A percentile compares a stretch with the other conserved stretches of the same genome.
phyloP scores from a whole-genome alignment of 2,888 invertebrate species.

The Scelioninae gen. 1 region DNA sequence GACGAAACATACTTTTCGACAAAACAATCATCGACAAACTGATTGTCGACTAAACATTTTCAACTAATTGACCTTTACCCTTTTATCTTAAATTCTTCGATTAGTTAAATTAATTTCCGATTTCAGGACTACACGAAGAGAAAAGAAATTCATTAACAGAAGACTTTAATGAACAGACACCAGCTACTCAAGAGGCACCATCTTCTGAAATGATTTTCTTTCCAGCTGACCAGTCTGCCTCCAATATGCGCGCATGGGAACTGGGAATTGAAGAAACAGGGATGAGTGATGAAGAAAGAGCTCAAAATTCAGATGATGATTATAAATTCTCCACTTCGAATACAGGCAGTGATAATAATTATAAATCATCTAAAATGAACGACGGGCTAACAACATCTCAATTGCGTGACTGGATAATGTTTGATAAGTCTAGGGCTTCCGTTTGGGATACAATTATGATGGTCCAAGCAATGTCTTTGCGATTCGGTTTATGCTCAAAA shows the following conservation, averaged over 20 bases:
- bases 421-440: neutral
- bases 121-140: neutral
- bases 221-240: neutral
- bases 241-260: no score
- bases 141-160: no score
- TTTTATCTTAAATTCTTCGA: no score
- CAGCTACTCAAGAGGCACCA: neutral
- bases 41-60: no score
- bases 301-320: neutral
- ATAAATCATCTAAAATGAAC: neutral
- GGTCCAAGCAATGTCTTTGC: neutral
- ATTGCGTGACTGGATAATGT: neutral
- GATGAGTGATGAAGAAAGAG: no score
- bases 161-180: neutral
- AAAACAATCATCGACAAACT: no score
- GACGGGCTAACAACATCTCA: neutral
- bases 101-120: no score
- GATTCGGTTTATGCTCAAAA: neutral
- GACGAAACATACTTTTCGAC: no score
- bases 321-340: no score
- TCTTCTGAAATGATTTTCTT: neutral
- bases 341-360: neutral
- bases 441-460: neutral
- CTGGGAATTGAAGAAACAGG: no score
- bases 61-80: no score